Conservation (phyloP, 2,113 vertebrate genomes). For the human (Homo sapiens) region GRCh38 chr4:160400501-160401000, state of each 20-base stretch:
- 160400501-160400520: neutral
- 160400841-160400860: neutral
- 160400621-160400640: neutral
- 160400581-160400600: neutral
- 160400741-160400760: neutral
- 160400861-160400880: neutral
- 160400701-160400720: neutral
- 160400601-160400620: neutral
- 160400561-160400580: neutral
- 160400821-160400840: neutral
- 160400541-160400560: neutral
- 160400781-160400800: neutral
- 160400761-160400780: neutral
- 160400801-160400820: neutral
- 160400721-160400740: neutral
- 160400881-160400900: neutral
- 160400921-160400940: neutral
- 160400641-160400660: neutral
- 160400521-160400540: neutral
- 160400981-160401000: neutral
- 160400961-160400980: neutral
- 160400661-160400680: neutral
- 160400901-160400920: rapidly evolving
- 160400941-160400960: neutral
- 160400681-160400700: rapidly evolving